phyloP scores from a whole-genome alignment of 2,797 vertebrate genomes.

The Eidolon dupreanum region DNA sequence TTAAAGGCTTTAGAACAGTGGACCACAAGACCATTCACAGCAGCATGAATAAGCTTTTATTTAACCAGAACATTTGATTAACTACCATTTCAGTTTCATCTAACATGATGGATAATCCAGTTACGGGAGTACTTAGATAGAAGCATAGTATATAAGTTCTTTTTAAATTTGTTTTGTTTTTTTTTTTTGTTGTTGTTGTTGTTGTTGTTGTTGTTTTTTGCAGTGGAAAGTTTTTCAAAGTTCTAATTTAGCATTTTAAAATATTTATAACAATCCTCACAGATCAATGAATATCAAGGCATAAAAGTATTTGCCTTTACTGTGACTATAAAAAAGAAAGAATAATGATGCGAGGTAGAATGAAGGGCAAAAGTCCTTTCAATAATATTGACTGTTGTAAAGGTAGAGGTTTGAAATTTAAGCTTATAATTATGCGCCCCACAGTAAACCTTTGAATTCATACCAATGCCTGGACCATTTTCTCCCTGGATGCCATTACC shows the following conservation, averaged over 20 bases:
- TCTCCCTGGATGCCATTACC: background rate
- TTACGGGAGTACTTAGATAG: conserved; percentile 32
- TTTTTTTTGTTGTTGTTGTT: background rate
- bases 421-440: background rate
- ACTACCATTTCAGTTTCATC: conserved; percentile 38
- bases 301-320: background rate
- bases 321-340: background rate
- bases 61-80: conserved; percentile 55
- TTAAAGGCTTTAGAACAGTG: background rate
- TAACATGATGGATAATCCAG: conserved; percentile 37
- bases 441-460: background rate
- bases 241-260: conserved; percentile 40
- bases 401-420: background rate
- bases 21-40: background rate
- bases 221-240: background rate
- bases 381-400: background rate
- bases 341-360: background rate
- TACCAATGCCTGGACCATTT: background rate
- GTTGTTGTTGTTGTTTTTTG: background rate
- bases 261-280: background rate
- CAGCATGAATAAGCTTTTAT: conserved; percentile 41
- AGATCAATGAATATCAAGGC: background rate
- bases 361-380: background rate
- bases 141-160: background rate
- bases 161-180: too few species aligned